Conservation (phyloP, 1,140 invertebrate species). For the honey bee (Apis mellifera) region DNA sequence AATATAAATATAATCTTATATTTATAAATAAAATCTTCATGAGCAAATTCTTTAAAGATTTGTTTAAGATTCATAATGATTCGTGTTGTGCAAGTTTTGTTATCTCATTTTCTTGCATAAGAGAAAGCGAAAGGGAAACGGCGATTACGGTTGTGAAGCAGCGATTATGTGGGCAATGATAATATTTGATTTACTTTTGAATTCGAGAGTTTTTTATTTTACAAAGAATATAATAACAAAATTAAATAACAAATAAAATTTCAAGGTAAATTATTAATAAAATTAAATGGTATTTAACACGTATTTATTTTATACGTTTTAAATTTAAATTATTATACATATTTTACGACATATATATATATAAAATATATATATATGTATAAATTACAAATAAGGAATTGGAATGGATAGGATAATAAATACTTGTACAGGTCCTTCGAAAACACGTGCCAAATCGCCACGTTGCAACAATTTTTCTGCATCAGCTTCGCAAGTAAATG, state of each 20-base stretch:
- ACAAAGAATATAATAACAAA: not conserved
- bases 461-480: conserved; percentile 76
- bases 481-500: conserved; percentile 75
- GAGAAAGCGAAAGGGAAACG: conserved; percentile 15
- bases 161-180: not conserved
- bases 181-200: not conserved
- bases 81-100: not conserved
- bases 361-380: too few relatives aligned
- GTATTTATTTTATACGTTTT: not conserved
- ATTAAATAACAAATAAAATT: not conserved
- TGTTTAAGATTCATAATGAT: not conserved
- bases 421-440: conserved; percentile 79
- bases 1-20: too few relatives aligned
- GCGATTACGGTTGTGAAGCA: not conserved
- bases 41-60: not conserved
- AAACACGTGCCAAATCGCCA: conserved; percentile 71
- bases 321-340: too few relatives aligned
- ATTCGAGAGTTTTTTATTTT: not conserved
- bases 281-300: too few relatives aligned
- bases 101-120: conserved; percentile 24
- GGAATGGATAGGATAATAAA: not conserved
- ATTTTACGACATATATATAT: too few relatives aligned
- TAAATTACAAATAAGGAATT: not conserved
- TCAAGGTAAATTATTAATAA: too few relatives aligned
- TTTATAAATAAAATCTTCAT: not conserved